phyloP scores from a whole-genome alignment of 2,888 invertebrate genomes.

The Acanthosepion pharaonis region DNA sequence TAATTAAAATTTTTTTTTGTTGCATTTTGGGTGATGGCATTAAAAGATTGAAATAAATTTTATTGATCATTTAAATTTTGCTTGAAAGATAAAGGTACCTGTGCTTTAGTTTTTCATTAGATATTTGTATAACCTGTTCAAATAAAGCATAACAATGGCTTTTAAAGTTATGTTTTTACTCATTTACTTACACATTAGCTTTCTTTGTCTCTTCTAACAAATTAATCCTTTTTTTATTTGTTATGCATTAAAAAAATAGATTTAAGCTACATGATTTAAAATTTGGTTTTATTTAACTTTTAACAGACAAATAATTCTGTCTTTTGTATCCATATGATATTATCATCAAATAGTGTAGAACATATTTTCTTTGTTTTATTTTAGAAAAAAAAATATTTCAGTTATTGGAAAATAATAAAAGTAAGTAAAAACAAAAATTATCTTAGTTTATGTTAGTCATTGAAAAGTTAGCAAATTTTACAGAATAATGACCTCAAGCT shows the following conservation, averaged over 20 bases:
- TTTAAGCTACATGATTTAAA: not conserved
- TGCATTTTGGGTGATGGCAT: too few species aligned
- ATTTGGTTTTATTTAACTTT: not conserved
- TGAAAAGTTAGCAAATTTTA: too few species aligned
- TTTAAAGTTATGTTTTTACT: not conserved
- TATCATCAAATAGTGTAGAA: not conserved
- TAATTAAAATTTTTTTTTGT: too few species aligned
- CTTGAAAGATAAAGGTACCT: not conserved
- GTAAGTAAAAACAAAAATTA: too few species aligned
- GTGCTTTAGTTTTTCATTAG: not conserved
- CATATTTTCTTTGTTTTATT: too few species aligned
- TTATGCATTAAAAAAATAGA: not conserved
- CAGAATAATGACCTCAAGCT: too few species aligned
- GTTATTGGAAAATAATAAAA: too few species aligned
- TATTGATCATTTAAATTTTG: too few species aligned
- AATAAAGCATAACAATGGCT: not conserved
- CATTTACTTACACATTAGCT: not conserved
- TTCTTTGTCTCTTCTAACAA: not conserved
- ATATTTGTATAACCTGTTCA: not conserved
- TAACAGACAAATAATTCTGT: not conserved
- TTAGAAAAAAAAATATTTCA: too few species aligned
- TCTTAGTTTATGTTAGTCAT: too few species aligned
- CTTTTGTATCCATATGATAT: not conserved
- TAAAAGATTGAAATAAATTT: too few species aligned
- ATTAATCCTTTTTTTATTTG: not conserved